Evolutionary conservation across 2,797 vertebrate genomes (phyloP).

Genomic region (Tolypeutes matacus): DNA sequence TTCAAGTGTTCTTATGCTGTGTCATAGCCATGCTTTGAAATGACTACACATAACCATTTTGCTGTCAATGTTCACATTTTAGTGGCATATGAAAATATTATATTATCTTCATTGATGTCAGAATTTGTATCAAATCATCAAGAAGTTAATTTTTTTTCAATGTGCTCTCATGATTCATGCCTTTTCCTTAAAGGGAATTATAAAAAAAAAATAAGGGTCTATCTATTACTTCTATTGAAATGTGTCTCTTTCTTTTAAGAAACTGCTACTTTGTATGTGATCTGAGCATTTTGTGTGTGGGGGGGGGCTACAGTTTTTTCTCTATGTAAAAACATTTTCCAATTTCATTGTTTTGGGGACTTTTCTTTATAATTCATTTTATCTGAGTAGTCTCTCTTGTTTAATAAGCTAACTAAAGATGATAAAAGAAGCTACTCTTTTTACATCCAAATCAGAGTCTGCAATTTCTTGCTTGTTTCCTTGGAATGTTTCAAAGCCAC

Average conservation of each 20-base stretch:
- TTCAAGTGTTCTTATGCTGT: neutral
- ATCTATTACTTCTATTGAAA: neutral
- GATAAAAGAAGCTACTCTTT: neutral
- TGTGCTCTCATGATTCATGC: neutral
- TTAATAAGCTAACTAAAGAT: neutral
- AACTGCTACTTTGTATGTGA: neutral
- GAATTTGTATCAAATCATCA: neutral
- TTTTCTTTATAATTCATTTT: neutral
- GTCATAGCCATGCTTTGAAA: neutral
- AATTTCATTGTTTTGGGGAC: neutral
- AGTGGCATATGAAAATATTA: neutral
- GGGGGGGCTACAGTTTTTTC: neutral
- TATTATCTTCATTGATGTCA: neutral
- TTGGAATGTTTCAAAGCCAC: neutral
- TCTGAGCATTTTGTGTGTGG: neutral
- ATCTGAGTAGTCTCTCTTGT: neutral
- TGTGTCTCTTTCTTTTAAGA: neutral
- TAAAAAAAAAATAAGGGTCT: neutral
- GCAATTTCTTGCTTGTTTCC: neutral
- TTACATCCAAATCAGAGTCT: neutral
- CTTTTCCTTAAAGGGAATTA: neutral
- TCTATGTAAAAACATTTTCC: neutral
- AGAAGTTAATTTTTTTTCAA: neutral
- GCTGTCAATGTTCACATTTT: neutral
- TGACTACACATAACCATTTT: neutral